Conservation (phyloP, 2,888 invertebrate species). For the Parnassius smintheus region DNA sequence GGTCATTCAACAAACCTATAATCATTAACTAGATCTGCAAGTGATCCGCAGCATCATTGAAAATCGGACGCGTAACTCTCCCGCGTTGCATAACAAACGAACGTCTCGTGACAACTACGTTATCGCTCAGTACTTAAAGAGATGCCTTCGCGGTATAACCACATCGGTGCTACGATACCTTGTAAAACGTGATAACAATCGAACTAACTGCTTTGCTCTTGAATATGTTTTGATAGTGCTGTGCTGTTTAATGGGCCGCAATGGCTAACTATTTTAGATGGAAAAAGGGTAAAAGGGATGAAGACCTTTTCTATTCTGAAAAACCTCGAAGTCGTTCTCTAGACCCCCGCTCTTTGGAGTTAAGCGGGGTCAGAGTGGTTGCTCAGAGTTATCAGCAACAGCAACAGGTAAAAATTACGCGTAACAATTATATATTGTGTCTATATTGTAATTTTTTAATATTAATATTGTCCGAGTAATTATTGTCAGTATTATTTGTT, state of each 20-base stretch:
- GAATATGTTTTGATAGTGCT: constrained; percentile 30
- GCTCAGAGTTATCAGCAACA: constrained; percentile 72
- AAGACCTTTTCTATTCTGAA: constrained; percentile 76
- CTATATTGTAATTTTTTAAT: too few species aligned
- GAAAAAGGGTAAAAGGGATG: constrained; percentile 84
- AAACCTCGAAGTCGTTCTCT: constrained; percentile 88
- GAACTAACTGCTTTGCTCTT: constrained; percentile 27
- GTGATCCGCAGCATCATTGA: constrained; percentile 34
- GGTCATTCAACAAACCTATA: background rate
- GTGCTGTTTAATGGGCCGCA: constrained; percentile 41
- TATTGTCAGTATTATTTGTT: too few species aligned
- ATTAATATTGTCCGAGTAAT: too few species aligned
- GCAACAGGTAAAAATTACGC: constrained; percentile 27
- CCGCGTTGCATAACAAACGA: constrained; percentile 61
- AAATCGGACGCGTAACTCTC: constrained; percentile 46
- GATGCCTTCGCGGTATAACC: constrained; percentile 65
- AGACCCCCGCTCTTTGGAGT: constrained; percentile 86
- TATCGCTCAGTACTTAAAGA: constrained; percentile 70
- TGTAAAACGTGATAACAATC: constrained; percentile 34
- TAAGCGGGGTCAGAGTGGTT: constrained; percentile 83
- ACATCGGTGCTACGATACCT: constrained; percentile 44
- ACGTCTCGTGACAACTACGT: constrained; percentile 69
- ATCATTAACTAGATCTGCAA: background rate
- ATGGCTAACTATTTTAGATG: constrained; percentile 87
- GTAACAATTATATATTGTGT: too few species aligned